A percentile compares a stretch with the other conserved stretches of the same genome.
Conservation (phyloP, 2,113 vertebrate genomes). For the Phyllopteryx taeniolatus region DNA sequence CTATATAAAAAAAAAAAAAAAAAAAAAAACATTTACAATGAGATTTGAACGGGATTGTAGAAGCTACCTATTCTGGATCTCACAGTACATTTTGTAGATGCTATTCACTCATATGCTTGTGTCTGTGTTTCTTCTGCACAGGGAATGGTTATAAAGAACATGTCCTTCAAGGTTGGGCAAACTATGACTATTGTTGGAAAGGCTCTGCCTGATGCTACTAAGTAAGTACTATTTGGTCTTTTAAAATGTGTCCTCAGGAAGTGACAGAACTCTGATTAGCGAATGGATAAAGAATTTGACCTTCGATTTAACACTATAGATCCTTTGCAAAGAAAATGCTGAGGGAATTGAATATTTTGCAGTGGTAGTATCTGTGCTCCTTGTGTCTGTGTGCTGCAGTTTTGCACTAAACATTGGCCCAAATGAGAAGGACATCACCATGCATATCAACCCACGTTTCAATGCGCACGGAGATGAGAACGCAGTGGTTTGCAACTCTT, state of each 20-base stretch:
- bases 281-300: background rate
- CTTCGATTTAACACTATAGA: background rate
- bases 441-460: conserved; percentile 75
- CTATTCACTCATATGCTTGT: background rate
- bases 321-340: background rate
- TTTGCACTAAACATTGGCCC: conserved; percentile 70
- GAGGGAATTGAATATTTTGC: background rate
- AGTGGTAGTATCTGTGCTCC: background rate
- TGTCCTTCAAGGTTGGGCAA: conserved; percentile 77
- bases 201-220: conserved; percentile 45
- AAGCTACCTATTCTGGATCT: background rate
- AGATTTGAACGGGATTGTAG: background rate
- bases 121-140: conserved; percentile 22
- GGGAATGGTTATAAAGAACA: conserved; percentile 66
- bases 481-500: conserved; percentile 72
- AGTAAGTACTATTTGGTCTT: conserved; percentile 50
- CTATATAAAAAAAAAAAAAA: background rate
- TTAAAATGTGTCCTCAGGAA: background rate
- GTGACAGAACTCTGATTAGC: background rate
- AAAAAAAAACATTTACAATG: background rate
- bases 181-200: conserved; percentile 69
- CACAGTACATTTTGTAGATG: background rate
- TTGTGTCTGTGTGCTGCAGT: conserved; percentile 36
- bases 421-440: conserved; percentile 51
- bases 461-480: conserved; percentile 64